Base-by-base conservation (phyloP, 2,113 vertebrate species). In the Dolichotis patagonum region DNA sequence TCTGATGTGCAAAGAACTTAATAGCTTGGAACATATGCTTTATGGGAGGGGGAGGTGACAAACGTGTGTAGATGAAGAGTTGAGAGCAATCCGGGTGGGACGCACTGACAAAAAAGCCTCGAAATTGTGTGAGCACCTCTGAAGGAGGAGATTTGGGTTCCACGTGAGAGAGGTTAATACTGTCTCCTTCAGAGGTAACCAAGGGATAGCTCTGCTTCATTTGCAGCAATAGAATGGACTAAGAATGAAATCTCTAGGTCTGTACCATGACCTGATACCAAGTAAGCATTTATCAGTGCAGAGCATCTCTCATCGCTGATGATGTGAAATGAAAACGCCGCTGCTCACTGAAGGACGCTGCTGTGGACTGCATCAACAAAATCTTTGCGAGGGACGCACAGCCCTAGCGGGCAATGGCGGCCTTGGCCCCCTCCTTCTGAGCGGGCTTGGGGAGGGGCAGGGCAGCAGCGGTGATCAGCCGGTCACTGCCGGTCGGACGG, bases 11-110 rank as follows among this genome's bases (percentile, higher is more conserved):
- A 94, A 96, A 98, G 82, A 93, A 97, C 46, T 94, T 96, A 97
- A 95, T 82, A 96, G 90, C 94, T 97, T 35, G 65, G 73, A 96
- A 84, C 71, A 94, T 95, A 97, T 94, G 90, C 86, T 98, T 85
- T 91, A 93, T 71, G 93, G 49, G 69, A 52, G 56, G 52, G n/a
- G 35, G 13, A 14, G 19, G 2, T 78, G 65, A 89, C 73, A 85
- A 91, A 67, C 26, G 62, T 78, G 73, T n/a, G 24, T 58, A 65
- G 43, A 82, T 77, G 19, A 32, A 75, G 35, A 78, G 60, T 65
- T 32, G 46, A 96, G 81, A 86, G 54, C n/a, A 52, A 86, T 78
- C 88, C 54, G 41, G 88, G 4, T 52, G 75, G 91, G 92, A 94
- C 88, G 17, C 30, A 13, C 11, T 12, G 30, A 93, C 86, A 82